phyloP scores from a whole-genome alignment of 2,888 invertebrate genomes.

The Tetanocera ferruginea region DNA sequence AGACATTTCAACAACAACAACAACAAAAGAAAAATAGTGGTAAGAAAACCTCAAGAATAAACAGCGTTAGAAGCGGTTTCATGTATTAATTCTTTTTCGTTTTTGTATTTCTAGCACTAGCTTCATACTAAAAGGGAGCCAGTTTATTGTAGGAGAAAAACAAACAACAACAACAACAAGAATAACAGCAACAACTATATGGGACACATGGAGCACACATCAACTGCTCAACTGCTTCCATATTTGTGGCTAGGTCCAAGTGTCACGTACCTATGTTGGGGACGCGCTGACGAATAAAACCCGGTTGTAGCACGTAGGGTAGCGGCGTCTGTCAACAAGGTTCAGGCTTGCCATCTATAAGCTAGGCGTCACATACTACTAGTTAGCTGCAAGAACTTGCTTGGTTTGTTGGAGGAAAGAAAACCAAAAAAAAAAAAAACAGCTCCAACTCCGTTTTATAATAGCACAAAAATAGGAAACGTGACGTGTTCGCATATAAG shows the following conservation, averaged over 20 bases:
- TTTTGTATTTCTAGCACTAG: neutral
- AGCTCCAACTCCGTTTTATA: neutral
- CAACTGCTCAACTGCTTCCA: neutral
- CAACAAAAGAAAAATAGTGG: constrained; percentile 25
- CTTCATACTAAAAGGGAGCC: neutral
- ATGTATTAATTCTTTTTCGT: neutral
- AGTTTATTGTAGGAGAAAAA: neutral
- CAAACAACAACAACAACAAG: constrained; percentile 17
- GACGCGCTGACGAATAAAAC: neutral
- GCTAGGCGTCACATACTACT: neutral
- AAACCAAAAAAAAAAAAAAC: neutral
- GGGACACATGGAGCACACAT: constrained; percentile 20
- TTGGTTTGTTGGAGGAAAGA: neutral
- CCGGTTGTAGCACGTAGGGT: neutral
- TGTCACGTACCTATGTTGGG: constrained; percentile 34
- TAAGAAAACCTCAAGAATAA: neutral
- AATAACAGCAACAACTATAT: constrained; percentile 1
- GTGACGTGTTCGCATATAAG: constrained; percentile 4
- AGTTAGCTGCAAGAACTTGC: neutral
- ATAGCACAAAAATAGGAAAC: neutral
- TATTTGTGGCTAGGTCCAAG: constrained; percentile 27
- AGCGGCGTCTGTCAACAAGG: neutral
- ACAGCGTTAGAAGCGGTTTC: constrained; percentile 13
- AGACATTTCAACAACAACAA: neutral
- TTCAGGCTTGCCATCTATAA: neutral